phyloP scores from a whole-genome alignment of 2,797 vertebrate species.

The Lepidocolaptes lacrymiger region DNA sequence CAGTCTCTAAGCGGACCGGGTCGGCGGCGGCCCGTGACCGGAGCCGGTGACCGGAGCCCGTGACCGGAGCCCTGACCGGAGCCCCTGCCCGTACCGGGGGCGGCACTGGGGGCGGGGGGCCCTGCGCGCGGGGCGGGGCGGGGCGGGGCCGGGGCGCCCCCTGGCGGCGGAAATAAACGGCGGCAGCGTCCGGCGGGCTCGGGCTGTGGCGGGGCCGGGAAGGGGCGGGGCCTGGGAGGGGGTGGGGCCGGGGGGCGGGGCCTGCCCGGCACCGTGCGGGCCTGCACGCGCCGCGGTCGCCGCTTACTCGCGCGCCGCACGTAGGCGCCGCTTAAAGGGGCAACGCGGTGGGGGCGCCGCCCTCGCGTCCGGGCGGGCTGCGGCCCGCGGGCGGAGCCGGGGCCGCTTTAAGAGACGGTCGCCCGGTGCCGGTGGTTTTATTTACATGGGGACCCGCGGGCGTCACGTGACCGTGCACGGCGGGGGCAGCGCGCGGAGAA shows the following conservation, averaged over 20 bases:
- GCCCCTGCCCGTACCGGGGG: not conserved
- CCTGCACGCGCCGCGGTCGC: not conserved
- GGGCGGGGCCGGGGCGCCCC: not conserved
- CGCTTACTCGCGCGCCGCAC: not conserved
- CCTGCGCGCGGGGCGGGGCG: too few relatives aligned
- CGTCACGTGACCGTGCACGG: not conserved
- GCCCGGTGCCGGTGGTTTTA: slow-evolving; percentile 22
- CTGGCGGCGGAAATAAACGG: not conserved
- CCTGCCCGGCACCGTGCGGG: not conserved
- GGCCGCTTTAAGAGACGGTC: slow-evolving; percentile 43
- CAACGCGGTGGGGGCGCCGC: not conserved
- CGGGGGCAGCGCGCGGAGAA: slow-evolving; percentile 1
- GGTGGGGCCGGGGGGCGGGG: not conserved
- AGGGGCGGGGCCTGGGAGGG: not conserved
- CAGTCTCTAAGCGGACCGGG: not conserved
- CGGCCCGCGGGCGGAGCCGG: not conserved
- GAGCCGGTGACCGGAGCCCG: not conserved
- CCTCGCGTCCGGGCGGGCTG: not conserved
- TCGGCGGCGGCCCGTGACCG: not conserved
- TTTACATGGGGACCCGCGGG: slow-evolving; percentile 50
- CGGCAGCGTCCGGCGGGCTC: not conserved
- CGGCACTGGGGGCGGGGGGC: too few relatives aligned
- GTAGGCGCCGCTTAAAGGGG: slow-evolving; percentile 41
- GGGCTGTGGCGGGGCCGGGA: not conserved
- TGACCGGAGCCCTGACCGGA: not conserved